phyloP scores from a whole-genome alignment of 1,140 invertebrate species.

The Dysdera silvatica region DNA sequence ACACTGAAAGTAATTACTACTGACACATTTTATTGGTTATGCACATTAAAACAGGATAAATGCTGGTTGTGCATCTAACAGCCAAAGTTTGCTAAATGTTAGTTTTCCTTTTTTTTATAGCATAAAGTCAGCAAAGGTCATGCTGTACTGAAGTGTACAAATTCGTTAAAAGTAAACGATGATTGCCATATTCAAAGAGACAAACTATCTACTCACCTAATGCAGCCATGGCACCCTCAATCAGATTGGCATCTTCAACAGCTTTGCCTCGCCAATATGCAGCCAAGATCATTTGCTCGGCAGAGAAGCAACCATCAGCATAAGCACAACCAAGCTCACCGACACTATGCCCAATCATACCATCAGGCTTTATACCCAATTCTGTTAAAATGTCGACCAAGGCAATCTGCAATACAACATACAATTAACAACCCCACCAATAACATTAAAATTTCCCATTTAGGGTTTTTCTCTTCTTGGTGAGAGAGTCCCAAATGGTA shows the following conservation, averaged over 20 bases:
- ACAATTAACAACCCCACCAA: background rate
- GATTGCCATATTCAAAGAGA: background rate
- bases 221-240: constrained; percentile 73
- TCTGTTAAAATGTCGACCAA: constrained; percentile 73
- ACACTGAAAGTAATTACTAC: no score
- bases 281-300: constrained; percentile 82
- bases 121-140: background rate
- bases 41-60: background rate
- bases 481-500: background rate
- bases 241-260: constrained; percentile 67
- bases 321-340: constrained; percentile 93
- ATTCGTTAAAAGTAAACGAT: background rate
- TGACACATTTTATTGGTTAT: no score
- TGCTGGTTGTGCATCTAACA: background rate
- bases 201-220: constrained; percentile 47
- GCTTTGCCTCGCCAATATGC: constrained; percentile 85
- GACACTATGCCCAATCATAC: constrained; percentile 91
- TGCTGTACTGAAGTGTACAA: no score
- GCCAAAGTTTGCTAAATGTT: background rate
- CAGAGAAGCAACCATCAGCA: constrained; percentile 86
- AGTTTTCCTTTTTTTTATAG: background rate
- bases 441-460: background rate
- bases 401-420: constrained; percentile 59
- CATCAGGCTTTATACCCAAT: constrained; percentile 75
- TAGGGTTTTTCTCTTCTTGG: background rate